Percentiles rank a stretch among this genome's conserved stretches.
Conservation (phyloP, 2,888 invertebrate species). For the Lysandra coridon region DNA sequence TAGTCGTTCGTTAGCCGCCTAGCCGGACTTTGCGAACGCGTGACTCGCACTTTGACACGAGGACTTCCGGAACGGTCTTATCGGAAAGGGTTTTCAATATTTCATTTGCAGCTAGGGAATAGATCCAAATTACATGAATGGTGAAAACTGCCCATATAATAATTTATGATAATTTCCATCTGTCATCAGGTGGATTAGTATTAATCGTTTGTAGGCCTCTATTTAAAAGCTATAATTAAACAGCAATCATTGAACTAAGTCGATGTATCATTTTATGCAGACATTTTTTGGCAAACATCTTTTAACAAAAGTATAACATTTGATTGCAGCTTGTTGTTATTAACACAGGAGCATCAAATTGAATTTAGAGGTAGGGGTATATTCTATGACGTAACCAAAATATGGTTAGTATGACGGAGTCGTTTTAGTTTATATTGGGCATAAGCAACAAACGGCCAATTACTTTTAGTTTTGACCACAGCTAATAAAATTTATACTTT, state of each 20-base stretch:
- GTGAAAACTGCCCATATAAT: neutral
- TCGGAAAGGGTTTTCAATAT: neutral
- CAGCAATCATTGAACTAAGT: too few species aligned
- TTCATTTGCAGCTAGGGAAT: neutral
- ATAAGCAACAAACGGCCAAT: neutral
- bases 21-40: neutral
- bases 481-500: neutral
- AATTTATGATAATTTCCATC: neutral
- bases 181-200: neutral
- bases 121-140: neutral
- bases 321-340: too few species aligned
- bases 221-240: too few species aligned
- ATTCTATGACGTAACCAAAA: too few species aligned
- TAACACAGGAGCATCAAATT: too few species aligned
- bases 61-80: neutral
- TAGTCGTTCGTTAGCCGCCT: neutral
- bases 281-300: too few species aligned
- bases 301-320: too few species aligned
- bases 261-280: too few species aligned
- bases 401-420: neutral
- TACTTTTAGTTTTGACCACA: neutral
- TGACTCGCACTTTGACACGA: constrained; percentile 19
- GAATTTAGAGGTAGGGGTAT: too few species aligned
- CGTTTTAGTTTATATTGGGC: neutral
- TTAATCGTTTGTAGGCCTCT: neutral